Conservation (phyloP, 2,113 vertebrate genomes). For the Trinectes maculatus region DNA sequence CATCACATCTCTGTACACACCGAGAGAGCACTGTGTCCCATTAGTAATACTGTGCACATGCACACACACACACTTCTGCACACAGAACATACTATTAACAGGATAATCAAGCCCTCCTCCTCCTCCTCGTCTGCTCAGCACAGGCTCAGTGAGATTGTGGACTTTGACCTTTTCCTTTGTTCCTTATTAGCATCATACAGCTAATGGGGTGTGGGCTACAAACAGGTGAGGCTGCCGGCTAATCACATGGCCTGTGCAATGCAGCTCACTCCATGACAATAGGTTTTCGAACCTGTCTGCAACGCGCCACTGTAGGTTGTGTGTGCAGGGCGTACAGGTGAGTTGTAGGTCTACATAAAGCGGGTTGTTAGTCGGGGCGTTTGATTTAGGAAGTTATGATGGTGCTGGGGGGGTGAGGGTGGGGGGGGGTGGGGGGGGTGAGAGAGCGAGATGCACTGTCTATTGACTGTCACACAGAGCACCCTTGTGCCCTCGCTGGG, state of each 20-base stretch:
- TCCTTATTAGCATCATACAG: constrained; percentile 63
- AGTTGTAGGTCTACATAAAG: constrained; percentile 65
- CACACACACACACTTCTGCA: constrained; percentile 48
- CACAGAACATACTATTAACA: constrained; percentile 58
- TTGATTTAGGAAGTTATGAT: constrained; percentile 43
- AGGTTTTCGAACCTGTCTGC: constrained; percentile 11
- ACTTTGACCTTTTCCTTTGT: constrained; percentile 76
- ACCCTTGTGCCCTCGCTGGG: constrained; percentile 78
- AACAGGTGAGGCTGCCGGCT: constrained; percentile 63
- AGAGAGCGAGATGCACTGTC: constrained; percentile 75
- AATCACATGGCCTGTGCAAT: constrained; percentile 43
- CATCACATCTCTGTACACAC: constrained; percentile 22
- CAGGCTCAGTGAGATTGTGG: constrained; percentile 44
- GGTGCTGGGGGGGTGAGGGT: constrained; percentile 50
- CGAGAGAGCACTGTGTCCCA: constrained; percentile 8
- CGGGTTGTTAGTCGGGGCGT: constrained; percentile 40
- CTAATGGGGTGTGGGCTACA: constrained; percentile 62
- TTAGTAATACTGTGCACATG: constrained; percentile 37
- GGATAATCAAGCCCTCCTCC: constrained; percentile 59
- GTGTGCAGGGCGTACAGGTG: constrained; percentile 55
- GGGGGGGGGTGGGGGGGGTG: constrained; percentile 47
- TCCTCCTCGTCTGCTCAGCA: constrained; percentile 49
- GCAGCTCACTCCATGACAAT: no score
- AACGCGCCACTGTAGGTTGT: background rate
- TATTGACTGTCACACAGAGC: constrained; percentile 74